Evolutionary conservation across 2,888 invertebrate genomes (phyloP).

Genomic region (Thysanoteuthis rhombus): DNA sequence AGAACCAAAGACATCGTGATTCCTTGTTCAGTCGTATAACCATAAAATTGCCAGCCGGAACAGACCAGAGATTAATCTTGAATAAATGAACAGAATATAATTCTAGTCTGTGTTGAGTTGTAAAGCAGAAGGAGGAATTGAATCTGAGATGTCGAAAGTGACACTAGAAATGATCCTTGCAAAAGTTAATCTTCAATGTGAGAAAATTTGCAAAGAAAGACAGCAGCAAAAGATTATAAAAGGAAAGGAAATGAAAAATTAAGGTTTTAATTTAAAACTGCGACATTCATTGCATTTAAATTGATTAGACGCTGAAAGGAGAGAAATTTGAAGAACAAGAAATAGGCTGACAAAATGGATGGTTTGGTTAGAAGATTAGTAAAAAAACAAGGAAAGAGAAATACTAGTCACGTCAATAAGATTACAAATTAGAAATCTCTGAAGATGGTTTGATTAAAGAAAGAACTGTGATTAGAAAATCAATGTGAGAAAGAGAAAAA

Average conservation of each 20-base stretch:
- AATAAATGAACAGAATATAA: neutral
- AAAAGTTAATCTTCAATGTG: neutral
- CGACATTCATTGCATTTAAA: neutral
- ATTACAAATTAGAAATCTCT: slow-evolving; percentile 12
- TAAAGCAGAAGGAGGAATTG: neutral
- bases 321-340: neutral
- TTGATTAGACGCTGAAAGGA: neutral
- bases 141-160: neutral
- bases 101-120: neutral
- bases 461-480: neutral
- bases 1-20: neutral
- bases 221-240: neutral
- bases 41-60: neutral
- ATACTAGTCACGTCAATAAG: slow-evolving; percentile 12
- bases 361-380: neutral
- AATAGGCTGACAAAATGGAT: neutral
- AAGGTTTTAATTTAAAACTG: neutral
- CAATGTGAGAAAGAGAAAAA: neutral
- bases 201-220: neutral
- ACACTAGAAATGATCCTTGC: neutral
- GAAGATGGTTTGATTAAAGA: neutral
- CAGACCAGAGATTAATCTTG: neutral
- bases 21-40: neutral
- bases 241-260: neutral
- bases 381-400: neutral